These are phyloP conservation scores for Bovichtus variegatus DNA, from an alignment of 2,797 vertebrate genomes.

Conservation along the genomic window DNA sequence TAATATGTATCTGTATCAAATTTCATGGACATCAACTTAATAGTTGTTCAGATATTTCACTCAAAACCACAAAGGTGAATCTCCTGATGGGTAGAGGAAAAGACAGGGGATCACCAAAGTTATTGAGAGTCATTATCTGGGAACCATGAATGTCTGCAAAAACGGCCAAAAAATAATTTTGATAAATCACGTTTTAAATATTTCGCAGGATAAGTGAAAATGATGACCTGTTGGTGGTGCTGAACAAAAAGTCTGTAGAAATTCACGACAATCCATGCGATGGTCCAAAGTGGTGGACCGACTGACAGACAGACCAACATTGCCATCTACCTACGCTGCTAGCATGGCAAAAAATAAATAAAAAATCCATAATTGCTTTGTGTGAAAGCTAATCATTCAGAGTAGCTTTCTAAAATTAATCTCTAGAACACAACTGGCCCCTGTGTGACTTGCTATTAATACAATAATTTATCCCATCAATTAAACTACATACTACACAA, in stretches of 20 bases:
- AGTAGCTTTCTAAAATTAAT: constrained; percentile 8
- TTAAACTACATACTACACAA: constrained; percentile 26
- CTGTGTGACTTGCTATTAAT: constrained; percentile 13
- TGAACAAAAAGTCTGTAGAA: constrained; percentile 1
- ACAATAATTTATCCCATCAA: constrained; percentile 28
- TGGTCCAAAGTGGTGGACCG: neutral
- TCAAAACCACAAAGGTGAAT: neutral
- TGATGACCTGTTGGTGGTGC: neutral
- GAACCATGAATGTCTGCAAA: no score
- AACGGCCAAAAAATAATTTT: neutral
- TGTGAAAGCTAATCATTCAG: constrained; percentile 7
- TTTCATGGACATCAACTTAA: neutral
- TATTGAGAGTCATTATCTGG: neutral
- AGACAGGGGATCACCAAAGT: neutral
- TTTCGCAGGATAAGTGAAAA: neutral
- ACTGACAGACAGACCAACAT: neutral
- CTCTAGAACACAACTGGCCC: neutral
- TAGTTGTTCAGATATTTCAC: neutral
- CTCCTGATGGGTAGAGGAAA: neutral
- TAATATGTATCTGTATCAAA: neutral
- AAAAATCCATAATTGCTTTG: neutral
- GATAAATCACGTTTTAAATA: neutral
- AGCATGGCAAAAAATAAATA: neutral
- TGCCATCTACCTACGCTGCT: neutral
- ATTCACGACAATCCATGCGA: neutral